Base-by-base conservation (phyloP, 1,140 invertebrate genomes). In the Paralvinella palmiformis region DNA sequence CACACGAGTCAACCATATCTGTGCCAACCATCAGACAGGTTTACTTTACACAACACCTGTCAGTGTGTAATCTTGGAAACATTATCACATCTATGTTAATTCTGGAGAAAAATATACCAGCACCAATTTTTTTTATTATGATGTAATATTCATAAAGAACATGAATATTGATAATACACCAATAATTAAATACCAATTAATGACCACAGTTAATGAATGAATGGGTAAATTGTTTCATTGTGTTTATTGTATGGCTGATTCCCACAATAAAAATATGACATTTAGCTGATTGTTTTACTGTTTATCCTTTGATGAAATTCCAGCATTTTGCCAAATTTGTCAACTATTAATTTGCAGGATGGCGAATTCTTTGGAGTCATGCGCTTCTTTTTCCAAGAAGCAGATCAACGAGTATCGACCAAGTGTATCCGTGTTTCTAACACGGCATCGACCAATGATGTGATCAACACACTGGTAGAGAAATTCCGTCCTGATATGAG, bases 401-500 rank as follows among this genome's bases (percentile, higher is more conserved):
- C 75, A 55, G 79, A 71, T 45, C 92, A 95, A 80, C 96, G 97
- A 82, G 93, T 98, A 48, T 92, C 94, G n/a, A 99, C 96, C 35
- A 99, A 99, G 83, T 99, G 97, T 81, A 95, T 99, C 67, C 86
- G 96, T 63, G 95, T 99, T 13, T 89, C 94, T 29, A 96, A 92
- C 52, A 92, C 94, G 66, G 96, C 95, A 7, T 96, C 92, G 15
- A 92, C 94, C 44, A 85, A 88, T 74, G 92, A 94, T 77, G 94
- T 99, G 53, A 94, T 99, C 71, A 90, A 92, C 80, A 96, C 93
- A 0, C 84, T 99, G 53, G 93, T 99, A 68, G 96, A 98, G 83
- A 99, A 99, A 83, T 99, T 99, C 84, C 89, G 96, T 77, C 95
- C 96, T 33, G 96, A 99, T 83, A 97, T 98, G 93, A 86, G 92